Percentiles rank a stretch among this genome's conserved stretches.
phyloP scores from a whole-genome alignment of 1,140 invertebrate species.

The Potamilus streckersoni region DNA sequence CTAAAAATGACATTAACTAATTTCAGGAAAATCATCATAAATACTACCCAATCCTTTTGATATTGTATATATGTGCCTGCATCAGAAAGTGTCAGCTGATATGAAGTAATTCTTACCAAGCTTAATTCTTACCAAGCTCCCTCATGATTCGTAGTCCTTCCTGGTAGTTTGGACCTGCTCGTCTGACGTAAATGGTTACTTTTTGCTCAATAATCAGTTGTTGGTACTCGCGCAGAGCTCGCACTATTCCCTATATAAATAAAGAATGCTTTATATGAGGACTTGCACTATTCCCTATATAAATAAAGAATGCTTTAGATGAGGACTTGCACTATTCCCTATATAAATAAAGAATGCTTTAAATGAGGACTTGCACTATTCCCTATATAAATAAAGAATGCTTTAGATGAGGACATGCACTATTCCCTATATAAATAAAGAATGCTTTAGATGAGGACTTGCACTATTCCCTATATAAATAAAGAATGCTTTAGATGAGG shows the following conservation, averaged over 20 bases:
- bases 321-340: background rate
- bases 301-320: background rate
- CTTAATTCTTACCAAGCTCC: conserved; percentile 71
- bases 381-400: too few relatives aligned
- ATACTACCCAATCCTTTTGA: background rate
- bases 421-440: too few relatives aligned
- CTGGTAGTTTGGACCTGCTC: conserved; percentile 99
- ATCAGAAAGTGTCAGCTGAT: too few relatives aligned
- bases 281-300: background rate
- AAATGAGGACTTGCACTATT: too few relatives aligned
- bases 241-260: conserved; percentile 85
- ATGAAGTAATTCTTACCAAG: conserved; percentile 62
- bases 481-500: too few relatives aligned
- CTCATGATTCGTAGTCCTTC: conserved; percentile 83
- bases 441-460: too few relatives aligned
- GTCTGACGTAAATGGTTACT: conserved; percentile 94
- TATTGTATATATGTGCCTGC: background rate
- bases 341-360: too few relatives aligned
- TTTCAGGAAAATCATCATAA: too few relatives aligned
- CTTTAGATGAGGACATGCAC: too few relatives aligned
- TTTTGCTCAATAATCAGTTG: conserved; percentile 90
- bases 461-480: too few relatives aligned
- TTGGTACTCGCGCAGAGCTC: conserved; percentile 93
- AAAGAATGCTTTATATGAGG: background rate
- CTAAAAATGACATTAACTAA: too few relatives aligned